A percentile compares a stretch with the other conserved stretches of the same genome.
These are phyloP conservation scores for Neoseiulus cucumeris DNA, from an alignment of 1,140 invertebrate genomes.

Conservation along the genomic window DNA sequence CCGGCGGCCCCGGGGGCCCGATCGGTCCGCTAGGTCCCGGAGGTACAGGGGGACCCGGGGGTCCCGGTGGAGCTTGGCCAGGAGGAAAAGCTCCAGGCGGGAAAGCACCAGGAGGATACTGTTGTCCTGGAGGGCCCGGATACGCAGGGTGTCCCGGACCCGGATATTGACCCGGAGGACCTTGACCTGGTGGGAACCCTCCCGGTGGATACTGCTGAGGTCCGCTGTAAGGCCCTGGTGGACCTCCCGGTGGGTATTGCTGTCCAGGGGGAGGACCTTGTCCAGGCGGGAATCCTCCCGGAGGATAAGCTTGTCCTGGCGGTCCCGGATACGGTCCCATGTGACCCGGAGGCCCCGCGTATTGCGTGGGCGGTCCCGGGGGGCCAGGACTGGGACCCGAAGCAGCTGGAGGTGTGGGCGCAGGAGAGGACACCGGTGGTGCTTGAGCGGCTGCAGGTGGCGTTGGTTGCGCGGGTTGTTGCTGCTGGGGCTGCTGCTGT, in stretches of 20 bases:
- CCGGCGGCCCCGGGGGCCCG: background rate
- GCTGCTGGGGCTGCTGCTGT: background rate
- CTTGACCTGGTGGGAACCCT: background rate
- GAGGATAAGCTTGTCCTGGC: background rate
- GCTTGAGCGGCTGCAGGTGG: background rate
- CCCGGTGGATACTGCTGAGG: constrained; percentile 5
- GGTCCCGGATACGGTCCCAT: background rate
- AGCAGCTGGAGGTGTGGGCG: background rate
- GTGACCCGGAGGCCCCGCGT: constrained; percentile 13
- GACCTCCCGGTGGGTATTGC: background rate
- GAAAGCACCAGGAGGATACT: background rate
- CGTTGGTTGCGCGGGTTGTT: background rate
- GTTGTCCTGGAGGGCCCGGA: background rate
- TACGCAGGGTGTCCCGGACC: background rate
- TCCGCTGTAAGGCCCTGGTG: background rate
- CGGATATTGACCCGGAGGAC: constrained; percentile 3
- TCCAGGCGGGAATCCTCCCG: background rate
- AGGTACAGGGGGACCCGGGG: background rate
- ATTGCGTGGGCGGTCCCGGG: constrained; percentile 10
- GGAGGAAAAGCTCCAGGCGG: background rate
- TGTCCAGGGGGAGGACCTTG: constrained; percentile 1
- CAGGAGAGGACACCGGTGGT: background rate
- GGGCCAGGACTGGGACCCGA: constrained; percentile 7
- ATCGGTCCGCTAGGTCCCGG: background rate
- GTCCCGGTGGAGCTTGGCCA: too few relatives aligned